A percentile compares a stretch with the other conserved stretches of the same genome.
phyloP scores from a whole-genome alignment of 2,797 vertebrate species.

The Clarias platycephalus region DNA sequence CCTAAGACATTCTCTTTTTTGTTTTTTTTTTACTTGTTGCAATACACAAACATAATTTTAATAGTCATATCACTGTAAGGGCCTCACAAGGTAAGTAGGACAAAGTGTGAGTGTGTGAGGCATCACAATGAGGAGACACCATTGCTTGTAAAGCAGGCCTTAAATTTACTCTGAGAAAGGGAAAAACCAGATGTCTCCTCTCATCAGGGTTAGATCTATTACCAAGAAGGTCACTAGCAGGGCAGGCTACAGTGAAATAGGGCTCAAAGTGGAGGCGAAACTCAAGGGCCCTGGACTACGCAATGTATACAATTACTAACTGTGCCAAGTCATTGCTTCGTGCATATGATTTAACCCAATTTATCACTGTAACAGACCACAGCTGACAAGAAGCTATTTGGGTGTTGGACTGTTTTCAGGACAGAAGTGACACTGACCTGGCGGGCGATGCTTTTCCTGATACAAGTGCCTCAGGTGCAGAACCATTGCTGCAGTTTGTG shows the following conservation, averaged over 20 bases:
- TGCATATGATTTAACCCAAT: conserved; percentile 8
- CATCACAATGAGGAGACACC: background rate
- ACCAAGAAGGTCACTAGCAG: conserved; percentile 1
- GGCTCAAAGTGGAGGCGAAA: background rate
- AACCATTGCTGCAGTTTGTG: background rate
- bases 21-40: no score
- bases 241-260: background rate
- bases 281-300: background rate
- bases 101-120: background rate
- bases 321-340: background rate
- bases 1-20: background rate
- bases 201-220: conserved; percentile 6
- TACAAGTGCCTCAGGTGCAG: conserved; percentile 9
- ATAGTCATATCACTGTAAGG: background rate
- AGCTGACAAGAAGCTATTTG: conserved; percentile 21
- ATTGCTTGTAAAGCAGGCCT: background rate
- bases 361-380: conserved; percentile 3
- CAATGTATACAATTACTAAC: conserved; percentile 18
- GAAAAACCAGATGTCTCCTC: conserved; percentile 20
- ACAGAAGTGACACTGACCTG: background rate
- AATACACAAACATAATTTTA: background rate
- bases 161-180: background rate
- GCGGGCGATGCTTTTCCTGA: background rate
- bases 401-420: background rate
- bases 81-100: background rate